Percentiles rank a stretch among this genome's conserved stretches.
phyloP scores from a whole-genome alignment of 2,797 vertebrate species.

The Linurgus olivaceus region DNA sequence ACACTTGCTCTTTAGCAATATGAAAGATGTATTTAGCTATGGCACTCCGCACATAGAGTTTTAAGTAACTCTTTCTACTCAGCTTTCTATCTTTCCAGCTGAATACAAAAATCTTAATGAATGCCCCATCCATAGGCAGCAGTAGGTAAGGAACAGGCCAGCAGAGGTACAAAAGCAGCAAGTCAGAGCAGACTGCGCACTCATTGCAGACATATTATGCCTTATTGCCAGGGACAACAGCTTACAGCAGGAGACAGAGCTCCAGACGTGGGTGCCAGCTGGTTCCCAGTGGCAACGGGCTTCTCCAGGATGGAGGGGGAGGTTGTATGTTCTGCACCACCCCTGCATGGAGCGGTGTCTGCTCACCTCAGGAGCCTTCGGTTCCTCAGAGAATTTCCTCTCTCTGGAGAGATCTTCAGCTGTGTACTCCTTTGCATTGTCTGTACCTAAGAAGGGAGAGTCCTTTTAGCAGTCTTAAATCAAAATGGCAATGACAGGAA shows the following conservation, averaged over 20 bases:
- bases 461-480: conserved; percentile 11
- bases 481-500: background rate
- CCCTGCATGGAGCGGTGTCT: background rate
- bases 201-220: conserved; percentile 53
- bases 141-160: background rate
- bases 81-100: background rate
- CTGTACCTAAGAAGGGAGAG: conserved; percentile 21
- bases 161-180: conserved; percentile 27
- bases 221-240: conserved; percentile 58
- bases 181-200: background rate
- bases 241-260: conserved; percentile 46
- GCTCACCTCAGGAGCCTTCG: conserved; percentile 67
- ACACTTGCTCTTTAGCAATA: background rate
- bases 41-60: background rate
- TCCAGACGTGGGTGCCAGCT: conserved; percentile 42
- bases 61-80: background rate
- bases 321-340: background rate
- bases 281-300: conserved; percentile 30
- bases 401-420: conserved; percentile 34
- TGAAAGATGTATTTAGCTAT: background rate
- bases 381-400: conserved; percentile 61
- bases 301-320: conserved; percentile 26
- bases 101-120: background rate
- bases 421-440: background rate
- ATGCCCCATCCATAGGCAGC: background rate